Evolutionary conservation across 2,113 vertebrate genomes (phyloP).

Genomic region (Tachysurus fulvidraco): DNA sequence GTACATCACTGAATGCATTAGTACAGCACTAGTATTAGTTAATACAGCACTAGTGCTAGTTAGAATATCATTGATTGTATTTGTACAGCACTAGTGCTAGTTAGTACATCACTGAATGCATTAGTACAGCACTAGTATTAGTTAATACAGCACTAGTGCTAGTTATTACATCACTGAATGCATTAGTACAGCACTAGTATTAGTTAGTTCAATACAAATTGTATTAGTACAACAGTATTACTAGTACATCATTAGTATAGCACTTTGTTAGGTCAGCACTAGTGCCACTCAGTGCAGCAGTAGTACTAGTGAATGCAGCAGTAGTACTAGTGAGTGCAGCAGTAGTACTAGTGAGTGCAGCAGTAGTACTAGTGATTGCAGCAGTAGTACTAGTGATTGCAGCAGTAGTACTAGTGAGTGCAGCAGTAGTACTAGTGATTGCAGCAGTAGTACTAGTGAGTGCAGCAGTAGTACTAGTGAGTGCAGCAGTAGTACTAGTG

Average conservation of each 20-base stretch:
- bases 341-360: too few relatives aligned
- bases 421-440: not conserved
- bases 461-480: not conserved
- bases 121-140: not conserved
- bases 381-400: not conserved
- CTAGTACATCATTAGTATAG: not conserved
- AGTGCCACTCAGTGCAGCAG: not conserved
- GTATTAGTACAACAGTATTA: not conserved
- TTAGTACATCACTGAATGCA: not conserved
- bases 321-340: not conserved
- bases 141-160: not conserved
- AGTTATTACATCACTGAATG: not conserved
- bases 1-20: not conserved
- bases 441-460: not conserved
- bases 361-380: not conserved
- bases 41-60: not conserved
- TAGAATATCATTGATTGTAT: not conserved
- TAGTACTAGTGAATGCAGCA: not conserved
- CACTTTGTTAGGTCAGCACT: not conserved
- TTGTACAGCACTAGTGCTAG: not conserved
- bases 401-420: not conserved
- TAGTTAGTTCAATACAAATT: not conserved
- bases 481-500: not conserved
- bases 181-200: not conserved
- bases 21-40: not conserved